phyloP scores from a whole-genome alignment of 2,113 vertebrate species.

The Calidris pugnax region DNA sequence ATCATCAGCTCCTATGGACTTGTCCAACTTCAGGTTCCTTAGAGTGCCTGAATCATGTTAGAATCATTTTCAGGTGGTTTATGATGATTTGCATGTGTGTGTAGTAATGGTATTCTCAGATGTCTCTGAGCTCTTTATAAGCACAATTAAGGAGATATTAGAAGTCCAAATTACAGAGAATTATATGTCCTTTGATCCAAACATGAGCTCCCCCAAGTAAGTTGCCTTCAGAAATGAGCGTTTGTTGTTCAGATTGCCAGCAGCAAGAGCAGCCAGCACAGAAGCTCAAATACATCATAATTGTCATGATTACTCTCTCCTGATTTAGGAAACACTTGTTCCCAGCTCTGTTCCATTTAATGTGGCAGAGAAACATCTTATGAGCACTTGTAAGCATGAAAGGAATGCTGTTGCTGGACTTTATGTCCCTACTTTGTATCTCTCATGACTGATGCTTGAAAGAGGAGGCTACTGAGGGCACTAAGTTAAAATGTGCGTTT shows the following conservation, averaged over 20 bases:
- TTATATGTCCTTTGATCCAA: conserved; percentile 57
- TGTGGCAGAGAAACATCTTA: not conserved
- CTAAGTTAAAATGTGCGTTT: not conserved
- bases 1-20: not conserved
- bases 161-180: conserved; percentile 19
- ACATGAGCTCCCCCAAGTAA: not conserved
- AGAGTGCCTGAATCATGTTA: not conserved
- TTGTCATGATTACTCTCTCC: conserved; percentile 40
- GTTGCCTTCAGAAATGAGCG: not conserved
- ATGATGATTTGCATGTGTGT: not conserved
- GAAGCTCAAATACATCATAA: conserved; percentile 52
- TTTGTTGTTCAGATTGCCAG: conserved; percentile 25
- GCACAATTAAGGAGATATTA: not conserved
- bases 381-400: not conserved
- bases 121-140: not conserved
- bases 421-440: not conserved
- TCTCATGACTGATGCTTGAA: not conserved
- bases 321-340: conserved; percentile 8
- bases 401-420: not conserved
- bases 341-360: not conserved
- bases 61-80: not conserved
- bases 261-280: conserved; percentile 48
- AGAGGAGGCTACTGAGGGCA: not conserved
- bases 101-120: not conserved
- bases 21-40: not conserved